Base-by-base conservation (phyloP, 2,888 invertebrate species). In the Isoperla grammatica region DNA sequence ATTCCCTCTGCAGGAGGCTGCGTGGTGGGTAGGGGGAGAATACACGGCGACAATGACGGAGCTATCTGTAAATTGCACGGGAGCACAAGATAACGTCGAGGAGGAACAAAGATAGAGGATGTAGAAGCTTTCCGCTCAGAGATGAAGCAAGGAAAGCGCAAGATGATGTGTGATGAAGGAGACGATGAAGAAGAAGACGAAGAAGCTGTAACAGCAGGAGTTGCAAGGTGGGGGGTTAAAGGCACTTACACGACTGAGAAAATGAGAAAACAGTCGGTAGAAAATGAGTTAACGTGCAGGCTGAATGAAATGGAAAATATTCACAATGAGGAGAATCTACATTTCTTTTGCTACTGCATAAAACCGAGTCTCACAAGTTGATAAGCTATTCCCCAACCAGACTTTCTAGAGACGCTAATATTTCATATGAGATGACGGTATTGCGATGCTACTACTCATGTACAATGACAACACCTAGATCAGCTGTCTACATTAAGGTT, bases 1-100 rank as follows among this genome's bases (percentile, higher is more conserved):
- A 75, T 79, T 68, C 65, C 65, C 60, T 64, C 56, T 23, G 40
- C 43, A 29, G 53, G 55, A 15, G 57, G 56, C 46, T 29, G 56
- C 22, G 42, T 43, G 20, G 56, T 17, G 46, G 45, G 43, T 40
- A 23, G 60, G 43, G 56, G 55, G 57, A 20, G 46, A 50, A 57
- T 53, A 5, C 8, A 13, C 37, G 17, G 53, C 53, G 53, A 53
- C 53, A 39, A 55, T 23, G 48, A 20, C 23, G 48, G 57, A 56
- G 35, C 40, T 17, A 39, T 39, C 53, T 53, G 53, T 53, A 53
- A 53, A 53, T 53, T 53, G 53, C 39, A 53, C 37, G 19, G 45
- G 15, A 45, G 17, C 45, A 13, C 17, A 29, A 53, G 53, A 53
- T 50, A 45, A 48, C n/a, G 15, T 13, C 35, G 56, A 48, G 55